Base-by-base conservation (phyloP, 1,140 invertebrate genomes). In the Triops longicaudatus region DNA sequence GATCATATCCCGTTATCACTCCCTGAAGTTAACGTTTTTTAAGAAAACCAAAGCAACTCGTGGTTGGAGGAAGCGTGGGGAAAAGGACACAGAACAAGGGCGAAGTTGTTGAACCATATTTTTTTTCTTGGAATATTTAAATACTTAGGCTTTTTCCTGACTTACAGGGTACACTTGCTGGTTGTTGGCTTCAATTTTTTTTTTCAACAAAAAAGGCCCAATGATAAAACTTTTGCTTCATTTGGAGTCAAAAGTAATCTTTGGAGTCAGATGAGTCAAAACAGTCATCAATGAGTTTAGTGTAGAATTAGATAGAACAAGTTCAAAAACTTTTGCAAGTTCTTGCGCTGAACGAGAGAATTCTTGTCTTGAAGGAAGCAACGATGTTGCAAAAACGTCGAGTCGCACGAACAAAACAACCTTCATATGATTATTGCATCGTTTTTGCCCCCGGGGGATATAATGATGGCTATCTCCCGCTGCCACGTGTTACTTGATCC, bases 81-180 rank as follows among this genome's bases (percentile, higher is more conserved):
- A n/a, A 63, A 63, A 63, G 17, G 14, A 17, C 10, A 22, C 14
- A 63, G 50, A 17, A 63, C 50, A 63, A 63, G 50, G 50, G 50
- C 50, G 50, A 63, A 63, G 14, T 63, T 63, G n/a, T 63, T 63
- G 50, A 63, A 22, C 50, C n/a, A n/a, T n/a, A 63, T 4, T 63
- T 63, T 63, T 63, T 22, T 22, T 63, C 14, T 63, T 12, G 31
- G n/a, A n/a, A 63, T 63, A 63, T 63, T 63, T n/a, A 63, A 9
- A 6, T 12, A 63, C 31, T 37, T 63, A 63, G n/a, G 50, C 50
- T 63, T 63, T 63, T 63, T 63, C 50, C 50, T 63, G 50, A 63
- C 50, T 63, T 63, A 63, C 50, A 63, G 50, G 50, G 50, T 63
- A 63, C 50, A 63, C 50, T 63, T 63, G 50, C 50, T 63, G 50